Conservation (phyloP, 2,113 vertebrate species). For the Cricetomys ansorgei region DNA sequence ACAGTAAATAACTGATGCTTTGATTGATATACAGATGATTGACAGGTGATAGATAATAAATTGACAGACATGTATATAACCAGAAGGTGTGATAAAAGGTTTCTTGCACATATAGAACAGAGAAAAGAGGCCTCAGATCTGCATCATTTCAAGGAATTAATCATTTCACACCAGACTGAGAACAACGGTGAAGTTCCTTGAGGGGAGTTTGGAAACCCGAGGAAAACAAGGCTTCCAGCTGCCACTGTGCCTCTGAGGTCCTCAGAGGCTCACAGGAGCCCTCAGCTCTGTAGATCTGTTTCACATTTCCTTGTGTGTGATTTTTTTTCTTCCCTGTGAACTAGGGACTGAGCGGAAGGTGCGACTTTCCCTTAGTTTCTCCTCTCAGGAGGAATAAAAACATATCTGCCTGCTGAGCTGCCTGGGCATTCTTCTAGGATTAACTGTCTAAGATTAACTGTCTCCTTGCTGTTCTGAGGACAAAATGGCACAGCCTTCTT, state of each 20-base stretch:
- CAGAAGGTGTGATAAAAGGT: constrained; percentile 33
- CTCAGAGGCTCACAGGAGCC: constrained; percentile 78
- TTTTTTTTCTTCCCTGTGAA: constrained; percentile 63
- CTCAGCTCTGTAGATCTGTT: constrained; percentile 32
- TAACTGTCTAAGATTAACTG: constrained; percentile 79
- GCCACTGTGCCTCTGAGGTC: constrained; percentile 57
- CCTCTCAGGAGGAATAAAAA: constrained; percentile 78
- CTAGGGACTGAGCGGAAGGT: constrained; percentile 61
- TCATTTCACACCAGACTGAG: constrained; percentile 78
- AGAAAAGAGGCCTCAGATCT: background rate
- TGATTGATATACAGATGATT: background rate
- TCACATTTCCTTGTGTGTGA: constrained; percentile 67
- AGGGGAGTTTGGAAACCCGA: constrained; percentile 70
- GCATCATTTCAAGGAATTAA: constrained; percentile 61
- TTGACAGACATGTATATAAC: background rate
- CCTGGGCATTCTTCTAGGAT: background rate
- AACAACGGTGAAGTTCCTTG: constrained; percentile 47
- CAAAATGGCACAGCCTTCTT: fast-evolving
- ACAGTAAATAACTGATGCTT: background rate
- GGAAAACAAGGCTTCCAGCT: constrained; percentile 78
- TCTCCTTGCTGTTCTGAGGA: background rate
- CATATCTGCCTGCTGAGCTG: constrained; percentile 60
- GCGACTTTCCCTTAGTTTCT: constrained; percentile 69
- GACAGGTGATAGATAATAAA: background rate
- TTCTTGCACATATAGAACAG: constrained; percentile 7